Evolutionary conservation across 2,888 invertebrate genomes (phyloP).

Genomic region (Leucophora obtusa): DNA sequence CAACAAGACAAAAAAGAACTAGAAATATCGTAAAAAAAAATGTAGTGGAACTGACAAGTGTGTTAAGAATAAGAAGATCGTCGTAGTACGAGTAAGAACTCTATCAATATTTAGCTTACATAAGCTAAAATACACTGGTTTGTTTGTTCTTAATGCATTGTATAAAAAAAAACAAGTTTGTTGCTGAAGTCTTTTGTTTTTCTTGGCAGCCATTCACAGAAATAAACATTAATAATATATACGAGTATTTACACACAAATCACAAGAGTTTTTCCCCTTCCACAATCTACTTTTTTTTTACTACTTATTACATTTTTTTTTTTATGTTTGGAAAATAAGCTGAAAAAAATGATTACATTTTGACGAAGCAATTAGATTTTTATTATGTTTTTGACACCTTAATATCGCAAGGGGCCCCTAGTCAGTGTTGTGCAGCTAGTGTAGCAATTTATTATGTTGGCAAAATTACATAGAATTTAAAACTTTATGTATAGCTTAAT

Average conservation of each 20-base stretch:
- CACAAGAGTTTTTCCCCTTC: background rate
- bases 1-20: background rate
- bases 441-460: slow-evolving; percentile 14
- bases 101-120: slow-evolving; percentile 11
- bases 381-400: slow-evolving; percentile 46
- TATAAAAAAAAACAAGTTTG: slow-evolving; percentile 46
- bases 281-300: background rate
- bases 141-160: background rate
- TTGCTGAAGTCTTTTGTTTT: slow-evolving; percentile 52
- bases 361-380: slow-evolving; percentile 20
- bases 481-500: background rate
- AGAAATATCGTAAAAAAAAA: slow-evolving; percentile 7
- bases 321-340: background rate
- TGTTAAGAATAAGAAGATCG: slow-evolving; percentile 29
- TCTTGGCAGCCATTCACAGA: slow-evolving; percentile 6
- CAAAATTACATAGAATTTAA: slow-evolving; percentile 7
- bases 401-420: slow-evolving; percentile 3
- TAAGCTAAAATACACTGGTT: slow-evolving; percentile 24
- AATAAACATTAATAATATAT: slow-evolving; percentile 36
- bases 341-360: slow-evolving; percentile 30
- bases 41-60: slow-evolving; percentile 43
- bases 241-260: background rate
- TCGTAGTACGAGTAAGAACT: slow-evolving; percentile 17
- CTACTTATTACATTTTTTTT: slow-evolving; percentile 1
- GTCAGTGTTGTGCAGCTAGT: background rate